These are phyloP conservation scores for Adrianichthys oophorus DNA, from an alignment of 2,797 vertebrate genomes.

Conservation along the genomic window DNA sequence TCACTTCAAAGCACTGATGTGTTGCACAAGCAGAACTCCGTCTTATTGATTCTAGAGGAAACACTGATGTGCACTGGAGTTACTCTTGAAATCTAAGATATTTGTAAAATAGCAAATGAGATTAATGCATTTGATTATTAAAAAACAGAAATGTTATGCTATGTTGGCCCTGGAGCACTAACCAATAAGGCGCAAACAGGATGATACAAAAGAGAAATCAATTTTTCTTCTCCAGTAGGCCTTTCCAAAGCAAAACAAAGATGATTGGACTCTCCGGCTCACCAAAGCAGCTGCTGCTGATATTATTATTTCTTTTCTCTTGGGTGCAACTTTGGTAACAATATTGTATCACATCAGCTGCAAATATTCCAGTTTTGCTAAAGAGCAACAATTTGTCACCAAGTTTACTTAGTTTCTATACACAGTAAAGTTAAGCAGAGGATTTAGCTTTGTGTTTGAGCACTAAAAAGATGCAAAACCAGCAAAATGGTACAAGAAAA, in stretches of 20 bases:
- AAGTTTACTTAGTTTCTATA: neutral
- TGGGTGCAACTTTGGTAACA: slow-evolving; percentile 41
- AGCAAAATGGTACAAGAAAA: neutral
- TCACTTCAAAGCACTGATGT: slow-evolving; percentile 91
- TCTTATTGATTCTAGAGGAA: slow-evolving; percentile 1
- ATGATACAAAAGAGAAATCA: slow-evolving; percentile 1
- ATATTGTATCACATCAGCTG: slow-evolving; percentile 37
- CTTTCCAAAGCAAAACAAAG: neutral
- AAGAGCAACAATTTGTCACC: slow-evolving; percentile 17
- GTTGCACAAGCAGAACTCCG: neutral
- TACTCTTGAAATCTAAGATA: slow-evolving; percentile 2
- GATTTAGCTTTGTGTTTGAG: neutral
- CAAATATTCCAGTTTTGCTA: slow-evolving; percentile 19
- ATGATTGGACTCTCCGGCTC: slow-evolving; percentile 16
- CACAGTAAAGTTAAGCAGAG: neutral
- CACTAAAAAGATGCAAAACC: neutral
- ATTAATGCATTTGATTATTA: neutral
- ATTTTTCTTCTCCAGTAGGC: slow-evolving; percentile 9
- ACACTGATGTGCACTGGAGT: neutral
- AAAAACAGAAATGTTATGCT: neutral
- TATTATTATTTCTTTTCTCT: slow-evolving; percentile 41
- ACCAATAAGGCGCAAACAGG: slow-evolving; percentile 8
- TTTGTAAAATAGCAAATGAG: slow-evolving; percentile 3
- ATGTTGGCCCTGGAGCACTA: slow-evolving; percentile 13
- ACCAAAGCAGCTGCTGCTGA: slow-evolving; percentile 37